Evolutionary conservation across 1,140 invertebrate species (phyloP).

Genomic region (Agrilus planipennis): DNA sequence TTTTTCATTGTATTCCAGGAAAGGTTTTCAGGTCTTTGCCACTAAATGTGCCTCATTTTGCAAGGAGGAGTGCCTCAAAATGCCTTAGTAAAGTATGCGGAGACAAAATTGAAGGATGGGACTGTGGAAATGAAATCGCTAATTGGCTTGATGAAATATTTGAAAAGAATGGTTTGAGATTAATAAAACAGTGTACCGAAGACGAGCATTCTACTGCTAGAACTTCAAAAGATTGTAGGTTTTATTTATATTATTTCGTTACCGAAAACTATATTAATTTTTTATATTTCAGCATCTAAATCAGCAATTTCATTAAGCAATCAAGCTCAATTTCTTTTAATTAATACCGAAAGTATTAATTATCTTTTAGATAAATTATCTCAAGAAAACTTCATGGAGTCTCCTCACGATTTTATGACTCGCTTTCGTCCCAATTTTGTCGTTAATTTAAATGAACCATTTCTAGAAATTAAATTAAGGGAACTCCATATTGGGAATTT

Average conservation of each 20-base stretch:
- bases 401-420: slow-evolving; percentile 43
- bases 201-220: slow-evolving; percentile 18
- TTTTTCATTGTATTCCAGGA: slow-evolving; percentile 32
- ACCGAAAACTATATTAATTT: neutral
- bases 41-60: slow-evolving; percentile 25
- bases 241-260: neutral
- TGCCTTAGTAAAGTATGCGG: slow-evolving; percentile 77
- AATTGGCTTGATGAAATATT: slow-evolving; percentile 63
- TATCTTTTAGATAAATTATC: slow-evolving; percentile 52
- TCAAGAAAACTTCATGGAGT: slow-evolving; percentile 37
- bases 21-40: slow-evolving; percentile 38
- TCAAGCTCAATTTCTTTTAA: slow-evolving; percentile 76
- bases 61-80: slow-evolving; percentile 8
- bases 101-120: slow-evolving; percentile 61
- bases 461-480: slow-evolving; percentile 68
- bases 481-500: slow-evolving; percentile 54
- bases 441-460: slow-evolving; percentile 45
- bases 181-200: slow-evolving; percentile 48
- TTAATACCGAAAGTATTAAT: slow-evolving; percentile 63
- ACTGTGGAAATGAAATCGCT: slow-evolving; percentile 70
- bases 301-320: slow-evolving; percentile 62
- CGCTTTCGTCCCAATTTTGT: slow-evolving; percentile 60
- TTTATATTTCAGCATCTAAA: slow-evolving; percentile 28
- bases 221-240: neutral
- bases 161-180: slow-evolving; percentile 48